phyloP scores from a whole-genome alignment of 2,113 vertebrate genomes.

The Vombatus ursinus region DNA sequence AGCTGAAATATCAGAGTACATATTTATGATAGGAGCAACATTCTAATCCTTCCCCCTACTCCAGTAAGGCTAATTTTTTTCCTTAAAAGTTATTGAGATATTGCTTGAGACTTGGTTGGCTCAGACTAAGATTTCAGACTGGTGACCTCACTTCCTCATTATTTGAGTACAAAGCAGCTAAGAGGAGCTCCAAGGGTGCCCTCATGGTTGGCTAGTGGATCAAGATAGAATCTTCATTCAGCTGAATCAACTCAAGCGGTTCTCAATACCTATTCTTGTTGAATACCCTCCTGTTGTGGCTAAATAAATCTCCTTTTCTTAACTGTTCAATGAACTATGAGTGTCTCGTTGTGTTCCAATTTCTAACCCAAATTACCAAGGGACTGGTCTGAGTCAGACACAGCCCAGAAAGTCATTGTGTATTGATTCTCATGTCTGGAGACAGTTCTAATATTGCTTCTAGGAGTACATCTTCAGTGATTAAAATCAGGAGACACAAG shows the following conservation, averaged over 20 bases:
- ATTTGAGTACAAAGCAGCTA: background rate
- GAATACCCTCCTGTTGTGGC: background rate
- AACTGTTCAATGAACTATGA: background rate
- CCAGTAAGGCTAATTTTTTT: background rate
- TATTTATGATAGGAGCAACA: background rate
- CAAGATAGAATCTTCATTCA: background rate
- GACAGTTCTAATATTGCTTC: background rate
- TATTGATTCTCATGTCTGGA: background rate
- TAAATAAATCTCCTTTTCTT: background rate
- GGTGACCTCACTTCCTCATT: background rate
- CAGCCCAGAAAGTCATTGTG: background rate
- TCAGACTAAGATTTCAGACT: background rate
- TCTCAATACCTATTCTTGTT: background rate
- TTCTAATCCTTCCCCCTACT: background rate
- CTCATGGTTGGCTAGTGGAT: background rate
- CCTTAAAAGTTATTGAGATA: background rate
- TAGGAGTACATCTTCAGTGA: background rate
- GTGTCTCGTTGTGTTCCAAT: background rate
- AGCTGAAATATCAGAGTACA: background rate
- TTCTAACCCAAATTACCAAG: background rate
- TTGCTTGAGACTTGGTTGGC: background rate
- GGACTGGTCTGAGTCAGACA: background rate
- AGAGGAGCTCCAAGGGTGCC: background rate
- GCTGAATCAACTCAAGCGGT: background rate
- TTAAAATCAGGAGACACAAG: background rate